A percentile compares a stretch with the other conserved stretches of the same genome.
Evolutionary conservation across 2,113 vertebrate species (phyloP).

Genomic region (Philantomba maxwellii): DNA sequence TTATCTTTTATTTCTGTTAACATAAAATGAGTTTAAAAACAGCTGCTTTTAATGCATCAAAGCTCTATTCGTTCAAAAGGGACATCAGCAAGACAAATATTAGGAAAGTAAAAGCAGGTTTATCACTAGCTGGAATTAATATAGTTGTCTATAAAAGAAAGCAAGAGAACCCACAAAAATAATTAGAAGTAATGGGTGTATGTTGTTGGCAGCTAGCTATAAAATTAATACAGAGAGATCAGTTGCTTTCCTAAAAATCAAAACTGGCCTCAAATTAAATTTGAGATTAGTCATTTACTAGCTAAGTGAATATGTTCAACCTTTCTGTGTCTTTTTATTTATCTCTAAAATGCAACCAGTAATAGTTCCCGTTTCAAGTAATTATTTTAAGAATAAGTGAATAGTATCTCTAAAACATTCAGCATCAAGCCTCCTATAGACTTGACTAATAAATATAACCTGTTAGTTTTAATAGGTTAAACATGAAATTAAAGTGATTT

Average conservation of each 20-base stretch:
- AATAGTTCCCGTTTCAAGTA: neutral
- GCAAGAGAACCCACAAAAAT: neutral
- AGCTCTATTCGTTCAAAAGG: neutral
- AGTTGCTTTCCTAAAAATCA: neutral
- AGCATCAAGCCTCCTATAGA: neutral
- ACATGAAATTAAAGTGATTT: neutral
- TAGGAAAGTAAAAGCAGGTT: neutral
- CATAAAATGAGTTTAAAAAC: neutral
- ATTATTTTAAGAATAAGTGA: neutral
- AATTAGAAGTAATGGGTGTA: neutral
- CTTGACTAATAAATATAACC: neutral
- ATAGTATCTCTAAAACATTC: neutral
- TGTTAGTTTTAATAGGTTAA: neutral
- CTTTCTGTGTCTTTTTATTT: neutral
- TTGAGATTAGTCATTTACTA: neutral
- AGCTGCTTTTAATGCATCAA: neutral
- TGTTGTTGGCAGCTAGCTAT: neutral
- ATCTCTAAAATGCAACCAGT: neutral
- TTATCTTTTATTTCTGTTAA: constrained; percentile 18
- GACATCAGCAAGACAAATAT: neutral
- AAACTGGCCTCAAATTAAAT: neutral
- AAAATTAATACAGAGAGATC: neutral
- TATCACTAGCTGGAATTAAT: neutral
- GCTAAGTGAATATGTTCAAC: neutral
- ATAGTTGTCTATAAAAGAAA: neutral